Evolutionary conservation across 2,888 invertebrate genomes (phyloP).

Genomic region (Drosophila testacea): DNA sequence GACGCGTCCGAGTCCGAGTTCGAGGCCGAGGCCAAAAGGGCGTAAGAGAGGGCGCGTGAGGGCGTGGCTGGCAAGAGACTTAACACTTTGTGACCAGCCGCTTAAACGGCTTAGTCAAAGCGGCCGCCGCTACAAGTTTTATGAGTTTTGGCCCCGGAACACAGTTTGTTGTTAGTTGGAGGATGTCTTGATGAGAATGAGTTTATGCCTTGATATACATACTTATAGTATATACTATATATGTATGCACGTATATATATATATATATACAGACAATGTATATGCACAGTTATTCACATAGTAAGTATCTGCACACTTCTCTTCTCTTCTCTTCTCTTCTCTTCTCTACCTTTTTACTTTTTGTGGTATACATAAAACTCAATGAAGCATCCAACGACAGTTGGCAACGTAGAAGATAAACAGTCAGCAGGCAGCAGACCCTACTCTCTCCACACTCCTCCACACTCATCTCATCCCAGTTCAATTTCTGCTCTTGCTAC

Average conservation of each 20-base stretch:
- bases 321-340: constrained; percentile 1
- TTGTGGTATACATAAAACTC: constrained; percentile 63
- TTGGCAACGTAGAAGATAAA: constrained; percentile 61
- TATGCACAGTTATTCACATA: constrained; percentile 16
- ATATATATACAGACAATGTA: background rate
- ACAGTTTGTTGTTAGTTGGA: background rate
- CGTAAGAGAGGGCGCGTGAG: background rate
- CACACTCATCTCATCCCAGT: background rate
- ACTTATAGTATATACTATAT: background rate
- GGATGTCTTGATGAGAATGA: constrained; percentile 23
- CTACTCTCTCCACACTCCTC: background rate
- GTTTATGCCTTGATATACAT: constrained; percentile 14
- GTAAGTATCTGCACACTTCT: constrained; percentile 10
- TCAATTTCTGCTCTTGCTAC: constrained; percentile 51
- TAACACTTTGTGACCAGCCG: constrained; percentile 73
- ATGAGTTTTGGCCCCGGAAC: constrained; percentile 50
- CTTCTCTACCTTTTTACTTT: background rate
- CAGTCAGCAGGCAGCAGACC: constrained; percentile 46
- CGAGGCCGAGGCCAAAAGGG: background rate
- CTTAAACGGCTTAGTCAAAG: constrained; percentile 72
- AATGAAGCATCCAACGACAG: constrained; percentile 72
- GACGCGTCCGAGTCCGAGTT: too few species aligned
- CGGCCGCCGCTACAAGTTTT: constrained; percentile 57
- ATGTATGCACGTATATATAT: background rate
- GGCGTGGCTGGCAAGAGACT: constrained; percentile 42